phyloP scores from a whole-genome alignment of 2,888 invertebrate genomes.

The Ophonus ardosiacus region DNA sequence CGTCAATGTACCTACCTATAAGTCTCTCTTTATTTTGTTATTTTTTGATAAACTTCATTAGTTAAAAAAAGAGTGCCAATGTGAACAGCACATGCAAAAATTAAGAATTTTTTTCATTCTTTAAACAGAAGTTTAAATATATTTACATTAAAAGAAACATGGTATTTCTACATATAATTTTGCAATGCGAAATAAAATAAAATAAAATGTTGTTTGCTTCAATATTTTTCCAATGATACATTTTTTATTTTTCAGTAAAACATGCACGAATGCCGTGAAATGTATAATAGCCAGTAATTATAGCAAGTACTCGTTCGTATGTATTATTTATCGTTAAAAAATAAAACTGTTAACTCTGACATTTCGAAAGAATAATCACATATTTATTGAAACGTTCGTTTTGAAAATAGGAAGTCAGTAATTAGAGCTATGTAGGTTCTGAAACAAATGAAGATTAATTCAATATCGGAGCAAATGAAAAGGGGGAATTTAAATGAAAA shows the following conservation, averaged over 20 bases:
- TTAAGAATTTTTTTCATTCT: too few species aligned
- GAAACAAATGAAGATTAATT: conserved; percentile 28
- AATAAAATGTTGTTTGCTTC: not conserved
- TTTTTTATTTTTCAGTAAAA: not conserved
- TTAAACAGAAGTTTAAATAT: too few species aligned
- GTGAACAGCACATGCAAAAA: too few species aligned
- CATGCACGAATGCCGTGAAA: not conserved
- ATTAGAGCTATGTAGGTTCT: not conserved
- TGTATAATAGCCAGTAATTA: not conserved
- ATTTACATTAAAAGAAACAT: too few species aligned
- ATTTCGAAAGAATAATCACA: not conserved
- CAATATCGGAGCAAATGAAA: not conserved
- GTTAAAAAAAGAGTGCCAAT: too few species aligned
- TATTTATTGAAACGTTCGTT: not conserved
- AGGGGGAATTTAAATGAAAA: conserved; percentile 13
- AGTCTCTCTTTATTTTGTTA: too few species aligned
- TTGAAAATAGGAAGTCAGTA: not conserved
- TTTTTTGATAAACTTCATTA: too few species aligned
- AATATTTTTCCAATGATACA: too few species aligned
- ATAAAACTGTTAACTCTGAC: not conserved
- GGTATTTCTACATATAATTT: too few species aligned
- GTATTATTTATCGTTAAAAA: not conserved
- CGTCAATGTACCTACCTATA: too few species aligned
- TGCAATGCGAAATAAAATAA: not conserved
- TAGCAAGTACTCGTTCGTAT: not conserved